phyloP scores from a whole-genome alignment of 2,888 invertebrate genomes.

The Endotricha flammealis region DNA sequence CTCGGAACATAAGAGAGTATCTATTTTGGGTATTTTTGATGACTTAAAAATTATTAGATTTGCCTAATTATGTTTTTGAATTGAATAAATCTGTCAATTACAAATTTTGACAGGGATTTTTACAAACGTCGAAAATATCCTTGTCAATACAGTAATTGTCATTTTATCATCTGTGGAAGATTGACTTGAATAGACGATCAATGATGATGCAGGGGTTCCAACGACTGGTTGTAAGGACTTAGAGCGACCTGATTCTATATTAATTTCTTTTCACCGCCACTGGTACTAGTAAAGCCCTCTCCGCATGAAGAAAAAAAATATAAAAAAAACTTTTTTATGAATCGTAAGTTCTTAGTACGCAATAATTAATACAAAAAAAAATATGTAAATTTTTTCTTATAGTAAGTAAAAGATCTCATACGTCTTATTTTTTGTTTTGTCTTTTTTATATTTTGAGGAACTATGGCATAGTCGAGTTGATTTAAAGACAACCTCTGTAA shows the following conservation, averaged over 20 bases:
- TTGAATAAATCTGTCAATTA: too few relatives aligned
- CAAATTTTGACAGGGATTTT: too few relatives aligned
- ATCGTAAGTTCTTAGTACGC: slow-evolving; percentile 72
- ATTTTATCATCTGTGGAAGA: too few relatives aligned
- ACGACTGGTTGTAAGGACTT: slow-evolving; percentile 15
- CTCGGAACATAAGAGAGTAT: too few relatives aligned
- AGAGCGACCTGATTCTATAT: slow-evolving; percentile 15
- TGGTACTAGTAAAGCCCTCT: slow-evolving; percentile 47
- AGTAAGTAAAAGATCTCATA: slow-evolving; percentile 78
- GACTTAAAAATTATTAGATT: not conserved
- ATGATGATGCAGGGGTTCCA: slow-evolving; percentile 9
- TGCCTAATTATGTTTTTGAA: slow-evolving; percentile 1
- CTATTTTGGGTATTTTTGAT: too few relatives aligned
- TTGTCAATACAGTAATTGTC: too few relatives aligned
- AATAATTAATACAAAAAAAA: slow-evolving; percentile 61
- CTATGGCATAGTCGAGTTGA: slow-evolving; percentile 75
- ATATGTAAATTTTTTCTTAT: slow-evolving; percentile 76
- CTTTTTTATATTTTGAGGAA: slow-evolving; percentile 78
- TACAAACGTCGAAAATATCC: too few relatives aligned
- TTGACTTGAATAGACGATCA: too few relatives aligned
- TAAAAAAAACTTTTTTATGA: slow-evolving; percentile 49
- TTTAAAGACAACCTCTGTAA: slow-evolving; percentile 78
- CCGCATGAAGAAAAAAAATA: slow-evolving; percentile 32
- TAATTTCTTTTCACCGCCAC: slow-evolving; percentile 16
- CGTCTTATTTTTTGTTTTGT: slow-evolving; percentile 77